Evolutionary conservation across 1,140 invertebrate species (phyloP).

Genomic region (Lucilia cuprina): DNA sequence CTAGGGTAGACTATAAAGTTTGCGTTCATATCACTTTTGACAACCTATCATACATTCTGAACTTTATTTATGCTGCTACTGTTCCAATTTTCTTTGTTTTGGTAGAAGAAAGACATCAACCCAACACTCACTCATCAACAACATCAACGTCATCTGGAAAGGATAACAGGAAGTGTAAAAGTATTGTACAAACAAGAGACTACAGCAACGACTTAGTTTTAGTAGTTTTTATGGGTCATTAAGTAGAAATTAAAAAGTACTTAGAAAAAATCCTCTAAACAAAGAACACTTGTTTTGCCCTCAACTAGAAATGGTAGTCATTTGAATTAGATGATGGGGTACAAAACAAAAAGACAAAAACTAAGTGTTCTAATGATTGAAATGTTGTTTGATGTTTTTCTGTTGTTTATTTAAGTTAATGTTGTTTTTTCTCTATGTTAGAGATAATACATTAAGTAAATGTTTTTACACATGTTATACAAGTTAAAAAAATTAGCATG

Average conservation of each 20-base stretch:
- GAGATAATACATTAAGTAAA: not conserved
- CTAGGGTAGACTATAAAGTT: not conserved
- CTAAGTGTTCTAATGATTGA: not conserved
- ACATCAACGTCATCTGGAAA: not conserved
- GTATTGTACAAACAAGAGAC: not conserved
- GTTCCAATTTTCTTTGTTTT: not conserved
- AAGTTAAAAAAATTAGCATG: not conserved
- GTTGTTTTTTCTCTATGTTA: not conserved
- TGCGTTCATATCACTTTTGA: not conserved
- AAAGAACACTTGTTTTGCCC: not conserved
- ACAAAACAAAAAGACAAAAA: not conserved
- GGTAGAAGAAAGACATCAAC: not conserved
- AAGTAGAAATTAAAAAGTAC: not conserved
- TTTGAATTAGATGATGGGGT: not conserved
- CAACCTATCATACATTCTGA: not conserved
- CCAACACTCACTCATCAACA: not conserved
- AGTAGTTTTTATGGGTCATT: not conserved
- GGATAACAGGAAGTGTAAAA: slow-evolving; percentile 1
- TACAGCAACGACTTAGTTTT: not conserved
- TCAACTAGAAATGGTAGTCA: no score
- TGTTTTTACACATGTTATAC: not conserved
- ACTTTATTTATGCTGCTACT: not conserved
- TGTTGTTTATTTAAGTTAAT: not conserved
- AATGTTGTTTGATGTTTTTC: not conserved
- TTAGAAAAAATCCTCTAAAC: not conserved